These are phyloP conservation scores for Pteria penguin DNA, from an alignment of 2,888 invertebrate species.

Conservation along the genomic window DNA sequence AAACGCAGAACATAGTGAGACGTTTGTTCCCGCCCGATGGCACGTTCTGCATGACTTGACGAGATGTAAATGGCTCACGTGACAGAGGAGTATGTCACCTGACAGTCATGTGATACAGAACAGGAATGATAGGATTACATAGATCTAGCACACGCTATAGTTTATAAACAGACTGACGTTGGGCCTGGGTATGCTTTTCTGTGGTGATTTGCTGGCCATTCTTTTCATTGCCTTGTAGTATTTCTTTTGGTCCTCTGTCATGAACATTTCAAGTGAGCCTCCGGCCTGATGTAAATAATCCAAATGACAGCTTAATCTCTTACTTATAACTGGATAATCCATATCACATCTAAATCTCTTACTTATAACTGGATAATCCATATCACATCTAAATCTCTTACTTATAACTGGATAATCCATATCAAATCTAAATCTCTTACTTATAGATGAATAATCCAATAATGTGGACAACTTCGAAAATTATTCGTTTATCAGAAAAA, in stretches of 20 bases:
- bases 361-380: too few species aligned
- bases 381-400: too few species aligned
- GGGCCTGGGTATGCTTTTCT: conserved; percentile 98
- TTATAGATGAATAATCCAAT: too few species aligned
- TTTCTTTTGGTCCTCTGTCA: conserved; percentile 99
- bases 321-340: too few species aligned
- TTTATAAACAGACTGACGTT: conserved; percentile 85
- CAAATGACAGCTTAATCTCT: too few species aligned
- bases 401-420: too few species aligned
- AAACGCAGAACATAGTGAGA: background rate
- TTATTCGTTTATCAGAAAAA: too few species aligned
- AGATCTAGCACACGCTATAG: background rate
- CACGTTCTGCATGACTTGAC: background rate
- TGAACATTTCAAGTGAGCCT: conserved; percentile 99
- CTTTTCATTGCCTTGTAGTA: conserved; percentile 99
- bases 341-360: too few species aligned
- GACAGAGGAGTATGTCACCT: background rate
- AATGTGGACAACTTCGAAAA: too few species aligned
- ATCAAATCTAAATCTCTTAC: too few species aligned
- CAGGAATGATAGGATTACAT: background rate
- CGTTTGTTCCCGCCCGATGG: background rate
- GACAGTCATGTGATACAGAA: background rate
- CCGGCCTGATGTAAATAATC: too few species aligned
- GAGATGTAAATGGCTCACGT: background rate
- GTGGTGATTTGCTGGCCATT: conserved; percentile 98